Conservation (phyloP, 2,888 invertebrate genomes). For the Tipula unca region DNA sequence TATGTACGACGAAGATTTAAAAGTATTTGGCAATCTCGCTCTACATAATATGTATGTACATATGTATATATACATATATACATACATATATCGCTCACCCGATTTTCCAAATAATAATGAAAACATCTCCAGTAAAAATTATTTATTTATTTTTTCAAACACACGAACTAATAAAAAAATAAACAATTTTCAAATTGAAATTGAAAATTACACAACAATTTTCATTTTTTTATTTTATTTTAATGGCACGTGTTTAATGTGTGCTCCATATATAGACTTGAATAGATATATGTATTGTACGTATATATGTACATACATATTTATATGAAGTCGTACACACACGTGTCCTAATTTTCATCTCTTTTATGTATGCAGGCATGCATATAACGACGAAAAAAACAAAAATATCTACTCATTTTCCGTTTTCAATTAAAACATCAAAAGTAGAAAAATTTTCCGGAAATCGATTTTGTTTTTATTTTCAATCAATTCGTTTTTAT, state of each 20-base stretch:
- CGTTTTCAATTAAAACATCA: neutral
- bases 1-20: neutral
- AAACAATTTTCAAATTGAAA: neutral
- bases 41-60: no score
- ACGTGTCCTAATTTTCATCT: neutral
- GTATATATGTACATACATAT: neutral
- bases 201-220: neutral
- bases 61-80: neutral
- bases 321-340: neutral
- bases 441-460: neutral
- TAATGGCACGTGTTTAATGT: neutral
- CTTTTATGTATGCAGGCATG: neutral
- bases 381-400: neutral
- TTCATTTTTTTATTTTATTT: neutral
- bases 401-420: neutral
- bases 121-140: neutral
- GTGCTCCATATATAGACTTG: neutral
- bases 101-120: neutral
- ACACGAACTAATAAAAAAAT: neutral
- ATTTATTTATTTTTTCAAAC: neutral
- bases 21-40: neutral
- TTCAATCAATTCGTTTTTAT: neutral
- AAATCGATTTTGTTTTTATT: neutral
- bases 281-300: no score
- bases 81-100: no score